Evolutionary conservation across 2,797 vertebrate genomes (phyloP).

Genomic region (Brotogeris chrysoptera): DNA sequence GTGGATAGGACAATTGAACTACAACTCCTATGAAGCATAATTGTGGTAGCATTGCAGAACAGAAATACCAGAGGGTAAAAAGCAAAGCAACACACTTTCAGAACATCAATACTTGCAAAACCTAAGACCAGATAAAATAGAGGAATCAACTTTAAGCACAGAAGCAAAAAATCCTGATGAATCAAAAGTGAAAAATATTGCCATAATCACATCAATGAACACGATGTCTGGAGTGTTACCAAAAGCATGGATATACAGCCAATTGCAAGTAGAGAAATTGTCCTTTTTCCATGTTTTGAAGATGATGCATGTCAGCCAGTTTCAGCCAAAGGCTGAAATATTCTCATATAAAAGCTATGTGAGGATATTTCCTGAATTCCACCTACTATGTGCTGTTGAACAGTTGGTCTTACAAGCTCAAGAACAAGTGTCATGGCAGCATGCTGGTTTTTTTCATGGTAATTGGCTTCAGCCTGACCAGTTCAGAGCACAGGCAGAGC

Average conservation of each 20-base stretch:
- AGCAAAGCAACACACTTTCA: not conserved
- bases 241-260: rapidly evolving
- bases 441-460: not conserved
- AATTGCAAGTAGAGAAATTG: not conserved
- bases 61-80: not conserved
- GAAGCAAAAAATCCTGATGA: not conserved
- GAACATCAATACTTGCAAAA: not conserved
- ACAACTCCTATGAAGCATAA: not conserved
- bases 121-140: not conserved
- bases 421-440: not conserved
- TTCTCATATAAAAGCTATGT: not conserved
- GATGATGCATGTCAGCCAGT: not conserved
- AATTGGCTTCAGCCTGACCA: not conserved
- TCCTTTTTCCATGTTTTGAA: not conserved
- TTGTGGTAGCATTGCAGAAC: not conserved
- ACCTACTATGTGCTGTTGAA: not conserved
- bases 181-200: not conserved
- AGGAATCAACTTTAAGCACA: not conserved
- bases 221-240: not conserved
- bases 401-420: not conserved
- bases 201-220: not conserved
- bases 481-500: not conserved
- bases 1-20: not conserved
- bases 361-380: not conserved
- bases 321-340: not conserved